A percentile compares a stretch with the other conserved stretches of the same genome.
Evolutionary conservation across 2,797 vertebrate genomes (phyloP).

Genomic region (Sardinella longiceps): DNA sequence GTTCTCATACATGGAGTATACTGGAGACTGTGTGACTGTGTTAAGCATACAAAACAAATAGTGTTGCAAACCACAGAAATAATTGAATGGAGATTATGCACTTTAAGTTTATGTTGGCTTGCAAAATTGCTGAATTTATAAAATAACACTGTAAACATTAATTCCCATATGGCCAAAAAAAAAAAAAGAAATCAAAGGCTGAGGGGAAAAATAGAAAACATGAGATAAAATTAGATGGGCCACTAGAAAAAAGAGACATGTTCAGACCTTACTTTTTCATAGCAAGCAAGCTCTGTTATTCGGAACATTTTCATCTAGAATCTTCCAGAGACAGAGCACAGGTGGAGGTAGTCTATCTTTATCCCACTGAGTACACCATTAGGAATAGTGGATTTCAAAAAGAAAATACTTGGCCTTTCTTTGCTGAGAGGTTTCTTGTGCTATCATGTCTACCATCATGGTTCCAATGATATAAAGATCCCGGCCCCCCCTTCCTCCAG

Average conservation of each 20-base stretch:
- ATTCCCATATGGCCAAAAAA: background rate
- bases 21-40: conserved; percentile 7
- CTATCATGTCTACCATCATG: background rate
- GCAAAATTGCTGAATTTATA: background rate
- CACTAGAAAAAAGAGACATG: background rate
- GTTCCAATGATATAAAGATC: background rate
- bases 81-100: background rate
- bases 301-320: background rate
- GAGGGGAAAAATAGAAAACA: background rate
- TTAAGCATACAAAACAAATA: background rate
- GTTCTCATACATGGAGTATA: conserved; percentile 34
- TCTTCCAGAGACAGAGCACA: background rate
- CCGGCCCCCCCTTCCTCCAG: background rate
- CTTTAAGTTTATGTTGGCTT: background rate
- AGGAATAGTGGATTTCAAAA: background rate
- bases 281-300: too few species aligned
- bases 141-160: background rate
- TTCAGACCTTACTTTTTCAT: background rate
- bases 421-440: background rate
- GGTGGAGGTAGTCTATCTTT: background rate
- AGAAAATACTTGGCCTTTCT: background rate
- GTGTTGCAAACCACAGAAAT: background rate
- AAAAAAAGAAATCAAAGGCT: background rate
- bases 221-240: background rate
- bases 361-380: background rate